Base-by-base conservation (phyloP, 2,113 vertebrate species). In the Bungarus multicinctus region DNA sequence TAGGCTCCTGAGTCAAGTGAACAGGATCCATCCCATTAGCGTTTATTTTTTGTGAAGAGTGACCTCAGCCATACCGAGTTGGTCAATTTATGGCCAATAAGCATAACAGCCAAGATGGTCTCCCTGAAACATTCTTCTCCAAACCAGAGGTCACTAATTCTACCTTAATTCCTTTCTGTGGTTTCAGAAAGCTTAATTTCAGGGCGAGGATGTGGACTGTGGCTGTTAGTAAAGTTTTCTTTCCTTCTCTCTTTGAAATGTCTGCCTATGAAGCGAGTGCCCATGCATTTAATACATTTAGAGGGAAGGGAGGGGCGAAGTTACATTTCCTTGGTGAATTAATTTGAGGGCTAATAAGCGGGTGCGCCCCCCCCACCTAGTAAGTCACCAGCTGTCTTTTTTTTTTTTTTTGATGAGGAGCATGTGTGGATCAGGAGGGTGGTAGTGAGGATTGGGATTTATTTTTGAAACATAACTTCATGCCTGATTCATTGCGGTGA, bases 141-240 rank as follows among this genome's bases (percentile, higher is more conserved):
- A 97, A 97, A 96, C 95, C 96, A 97, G 95, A 97, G 96, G 95
- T 97, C 96, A 94, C 96, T 96, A 86, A 60, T 96, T 95, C 96
- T 96, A 94, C 94, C 93, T 94, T 95, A 95, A 96, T 1, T 97
- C 94, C 95, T 96, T 97, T 89, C 96, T 96, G 96, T 96, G 96
- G 96, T 96, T 97, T 97, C 94, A 95, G 94, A 95, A 95, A 96
- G 95, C 96, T 96, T 96, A 96, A 96, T 96, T 96, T 96, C 94
- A 96, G 96, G 94, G 94, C 93, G 89, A 97, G 96, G 97, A 96
- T 97, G 95, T 96, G 96, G 96, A 94, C 95, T 95, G 0, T 5
- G 81, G 95, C 91, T 95, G 92, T 95, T 95, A 95, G 95, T 64
- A n/a, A 89, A 89, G 34, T 89, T 58, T 81, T 47, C 25, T 89